Evolutionary conservation across 92 coral and sea anemone species (phyloP), one percentile per base, ranked within the genome.

Genomic region (Micromussa lordhowensis): DNA sequence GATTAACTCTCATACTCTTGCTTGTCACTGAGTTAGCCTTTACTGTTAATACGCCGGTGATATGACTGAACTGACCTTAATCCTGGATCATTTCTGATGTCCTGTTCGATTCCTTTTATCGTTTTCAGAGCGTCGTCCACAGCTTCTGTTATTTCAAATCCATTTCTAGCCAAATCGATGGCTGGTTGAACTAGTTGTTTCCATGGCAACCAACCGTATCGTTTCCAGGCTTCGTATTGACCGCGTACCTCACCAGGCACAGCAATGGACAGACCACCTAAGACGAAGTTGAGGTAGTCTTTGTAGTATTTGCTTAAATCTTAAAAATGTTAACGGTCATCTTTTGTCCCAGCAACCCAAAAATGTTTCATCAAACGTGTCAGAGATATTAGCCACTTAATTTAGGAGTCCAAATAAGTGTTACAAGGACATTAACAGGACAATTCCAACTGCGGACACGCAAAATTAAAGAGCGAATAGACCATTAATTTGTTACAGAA

Each of bases 191-290:
- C 95, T 12, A 94, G 88, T 10, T 84, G 77, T 84, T 85, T 87
- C 96, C 96, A 94, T 48, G 87, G 87, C 61, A 92, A 71, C 82
- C 84, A 26, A 11, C 95, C 95, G 74, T 94, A 85, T 77, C 84
- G 73, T 82, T 81, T 30, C 93, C 93, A 88, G 31, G 95, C 95
- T 35, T 79, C 79, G 87, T 90, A 44, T 80, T 83, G 82, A 32
- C 93, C 96, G n/a, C 49, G 86, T 21, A 92, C 89, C 76, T 94
- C 96, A 12, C 96, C 96, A 9, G 96, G 96, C 74, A 94, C 88
- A 6, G 94, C 96, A 34, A 91, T 89, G 22, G 92, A 83, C 10
- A 76, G 86, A 11, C 94, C 93, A 28, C 93, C 96, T 94, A 36
- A 3, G 38, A 44, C 26, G 14, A 22, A 1, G 55, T 8, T 0